Evolutionary conservation across 1,140 invertebrate genomes (phyloP).

Genomic region (Philopotamus ludificatus): DNA sequence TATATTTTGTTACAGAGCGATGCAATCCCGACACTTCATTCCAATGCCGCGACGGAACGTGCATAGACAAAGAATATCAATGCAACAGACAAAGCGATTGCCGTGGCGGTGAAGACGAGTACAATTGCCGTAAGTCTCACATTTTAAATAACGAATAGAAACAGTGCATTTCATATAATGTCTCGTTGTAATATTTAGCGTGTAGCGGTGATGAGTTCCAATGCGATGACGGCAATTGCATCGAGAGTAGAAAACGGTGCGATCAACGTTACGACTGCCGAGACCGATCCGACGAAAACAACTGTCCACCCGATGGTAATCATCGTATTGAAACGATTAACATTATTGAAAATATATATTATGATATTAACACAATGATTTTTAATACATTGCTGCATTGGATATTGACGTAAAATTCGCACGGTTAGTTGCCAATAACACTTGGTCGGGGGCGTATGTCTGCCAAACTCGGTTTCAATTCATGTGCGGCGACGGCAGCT

Average conservation of each 20-base stretch:
- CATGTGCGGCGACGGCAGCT: constrained; percentile 64
- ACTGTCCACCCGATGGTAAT: constrained; percentile 52
- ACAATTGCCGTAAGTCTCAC: constrained; percentile 58
- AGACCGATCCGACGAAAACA: constrained; percentile 77
- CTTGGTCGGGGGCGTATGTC: constrained; percentile 48
- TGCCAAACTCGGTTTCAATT: constrained; percentile 50
- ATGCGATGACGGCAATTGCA: constrained; percentile 64
- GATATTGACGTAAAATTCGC: background rate
- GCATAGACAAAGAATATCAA: constrained; percentile 58
- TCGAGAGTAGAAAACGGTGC: constrained; percentile 69
- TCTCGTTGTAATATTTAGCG: constrained; percentile 43
- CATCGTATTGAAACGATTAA: background rate
- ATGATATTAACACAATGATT: constrained; percentile 2
- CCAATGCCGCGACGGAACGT: constrained; percentile 64
- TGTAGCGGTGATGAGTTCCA: constrained; percentile 48
- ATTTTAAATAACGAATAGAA: too few relatives aligned
- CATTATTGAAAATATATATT: too few relatives aligned
- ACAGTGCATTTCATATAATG: background rate
- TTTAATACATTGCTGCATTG: constrained; percentile 13
- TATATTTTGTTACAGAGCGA: background rate
- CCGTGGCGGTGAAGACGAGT: constrained; percentile 70
- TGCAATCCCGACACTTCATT: constrained; percentile 52
- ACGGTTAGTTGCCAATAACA: constrained; percentile 10
- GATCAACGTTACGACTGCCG: constrained; percentile 71
- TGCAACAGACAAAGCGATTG: constrained; percentile 75